Percentiles rank a stretch among this genome's conserved stretches.
Evolutionary conservation across 1,140 invertebrate genomes (phyloP).

Genomic region (Drosophila albomicans): DNA sequence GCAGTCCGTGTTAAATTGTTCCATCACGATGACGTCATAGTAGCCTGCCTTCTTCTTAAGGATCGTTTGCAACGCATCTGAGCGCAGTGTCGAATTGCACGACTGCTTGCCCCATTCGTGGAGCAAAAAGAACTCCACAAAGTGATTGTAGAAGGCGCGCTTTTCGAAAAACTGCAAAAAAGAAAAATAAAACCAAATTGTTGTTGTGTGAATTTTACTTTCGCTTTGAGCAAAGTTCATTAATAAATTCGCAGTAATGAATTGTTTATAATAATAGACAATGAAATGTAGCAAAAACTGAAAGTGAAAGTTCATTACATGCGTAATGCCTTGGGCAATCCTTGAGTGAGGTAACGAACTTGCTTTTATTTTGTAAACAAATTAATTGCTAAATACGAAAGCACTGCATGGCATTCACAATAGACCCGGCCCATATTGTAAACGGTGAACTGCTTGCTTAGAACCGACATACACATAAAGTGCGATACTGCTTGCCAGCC

Average conservation of each 20-base stretch:
- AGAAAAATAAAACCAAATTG: not conserved
- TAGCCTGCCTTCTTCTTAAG: constrained; percentile 80
- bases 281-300: constrained; percentile 5
- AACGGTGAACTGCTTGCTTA: not conserved
- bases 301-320: constrained; percentile 25
- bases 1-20: constrained; percentile 90
- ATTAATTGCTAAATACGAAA: not conserved
- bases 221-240: constrained; percentile 9
- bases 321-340: constrained; percentile 23
- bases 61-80: constrained; percentile 68
- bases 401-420: not conserved
- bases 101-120: constrained; percentile 72
- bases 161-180: constrained; percentile 71
- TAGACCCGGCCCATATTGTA: not conserved
- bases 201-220: constrained; percentile 5
- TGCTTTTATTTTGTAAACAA: not conserved
- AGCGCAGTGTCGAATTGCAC: constrained; percentile 72
- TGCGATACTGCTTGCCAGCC: not conserved
- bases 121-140: constrained; percentile 74
- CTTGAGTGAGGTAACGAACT: constrained; percentile 16
- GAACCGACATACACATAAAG: not conserved
- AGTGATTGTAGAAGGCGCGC: constrained; percentile 69
- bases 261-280: constrained; percentile 4
- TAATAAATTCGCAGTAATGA: not conserved
- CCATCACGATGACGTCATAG: constrained; percentile 89